Evolutionary conservation across 2,888 invertebrate species (phyloP), one percentile per base, ranked within the genome.

Genomic region (Scaptomyza flava): DNA sequence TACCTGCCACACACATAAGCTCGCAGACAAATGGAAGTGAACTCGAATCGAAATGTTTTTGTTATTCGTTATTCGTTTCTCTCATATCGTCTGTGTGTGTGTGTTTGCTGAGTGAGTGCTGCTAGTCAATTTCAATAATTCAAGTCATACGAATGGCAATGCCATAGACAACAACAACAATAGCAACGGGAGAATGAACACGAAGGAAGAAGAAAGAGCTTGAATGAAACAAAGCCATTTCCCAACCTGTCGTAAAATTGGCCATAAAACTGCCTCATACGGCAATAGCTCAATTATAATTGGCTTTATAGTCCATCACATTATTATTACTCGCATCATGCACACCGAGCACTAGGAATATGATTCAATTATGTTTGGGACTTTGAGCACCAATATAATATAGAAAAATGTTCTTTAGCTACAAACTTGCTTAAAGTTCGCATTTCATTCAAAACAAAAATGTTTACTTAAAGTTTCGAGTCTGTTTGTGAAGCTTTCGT

Each of bases 111-210:
- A 75, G 68, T 74, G 75, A 75, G 75, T 75, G 76, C 76, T 70
- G 59, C 60, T 63, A 65, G 82, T 82, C 82, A 74, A 81, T 77
- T 82, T 82, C 79, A 81, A 82, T 81, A 81, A 81, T 82, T 82
- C 83, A 81, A 72, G 57, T 71, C 59, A 51, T 62, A 69, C 63
- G 47, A 47, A 52, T 59, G 38, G 17, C 67, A 53, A 51, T 14
- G 47, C 41, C 42, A 42, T 12, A 23, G 11, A 43, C 34, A 52
- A 23, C 17, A 33, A 38, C n/a, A 58, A 59, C 68, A 63, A 68
- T 60, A 56, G 64, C 48, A 50, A 63, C 36, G 48, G 43, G n/a
- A 56, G 6, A 3, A 14, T 7, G 34, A 50, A 33, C 4, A 20
- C 1, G 17, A 38, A 38, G 23, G 1, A 14, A 23, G 8, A 6